Conservation (phyloP, 2,797 vertebrate species). For the Carapus acus region DNA sequence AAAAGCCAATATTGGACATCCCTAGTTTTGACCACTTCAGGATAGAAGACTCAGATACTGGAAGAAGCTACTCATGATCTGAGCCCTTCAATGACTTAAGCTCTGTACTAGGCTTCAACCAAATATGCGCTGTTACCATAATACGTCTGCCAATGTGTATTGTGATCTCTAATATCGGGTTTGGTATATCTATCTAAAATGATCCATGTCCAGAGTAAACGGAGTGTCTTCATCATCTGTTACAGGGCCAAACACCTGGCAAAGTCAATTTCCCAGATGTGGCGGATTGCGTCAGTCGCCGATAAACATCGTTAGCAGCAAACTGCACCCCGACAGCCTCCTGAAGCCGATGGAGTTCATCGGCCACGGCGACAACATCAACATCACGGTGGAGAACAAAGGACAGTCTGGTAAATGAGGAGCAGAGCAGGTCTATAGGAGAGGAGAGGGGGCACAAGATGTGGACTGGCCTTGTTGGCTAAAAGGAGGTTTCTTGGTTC, state of each 20-base stretch:
- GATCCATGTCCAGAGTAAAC: too few relatives aligned
- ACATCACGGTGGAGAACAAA: conserved; percentile 72
- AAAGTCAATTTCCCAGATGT: conserved; percentile 50
- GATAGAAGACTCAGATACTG: too few relatives aligned
- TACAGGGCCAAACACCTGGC: conserved; percentile 76
- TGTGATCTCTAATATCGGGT: too few relatives aligned
- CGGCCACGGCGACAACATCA: conserved; percentile 65
- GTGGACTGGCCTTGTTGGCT: too few relatives aligned
- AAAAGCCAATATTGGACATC: too few relatives aligned
- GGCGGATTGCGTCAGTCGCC: conserved; percentile 76
- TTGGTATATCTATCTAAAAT: too few relatives aligned
- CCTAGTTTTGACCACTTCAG: too few relatives aligned
- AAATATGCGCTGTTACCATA: too few relatives aligned
- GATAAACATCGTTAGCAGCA: conserved; percentile 78
- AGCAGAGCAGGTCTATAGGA: background rate
- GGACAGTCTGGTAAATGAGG: conserved; percentile 77
- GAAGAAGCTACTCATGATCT: too few relatives aligned
- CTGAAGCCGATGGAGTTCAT: conserved; percentile 73
- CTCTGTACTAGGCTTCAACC: too few relatives aligned
- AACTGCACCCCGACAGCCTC: conserved; percentile 47
- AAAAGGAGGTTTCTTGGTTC: background rate
- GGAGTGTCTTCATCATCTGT: conserved; percentile 15
- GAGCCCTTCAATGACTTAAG: too few relatives aligned
- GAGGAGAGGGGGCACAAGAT: background rate
- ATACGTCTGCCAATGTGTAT: too few relatives aligned